These are phyloP conservation scores for Drosophila aldrichi DNA, from an alignment of 2,888 invertebrate species.

Conservation along the genomic window DNA sequence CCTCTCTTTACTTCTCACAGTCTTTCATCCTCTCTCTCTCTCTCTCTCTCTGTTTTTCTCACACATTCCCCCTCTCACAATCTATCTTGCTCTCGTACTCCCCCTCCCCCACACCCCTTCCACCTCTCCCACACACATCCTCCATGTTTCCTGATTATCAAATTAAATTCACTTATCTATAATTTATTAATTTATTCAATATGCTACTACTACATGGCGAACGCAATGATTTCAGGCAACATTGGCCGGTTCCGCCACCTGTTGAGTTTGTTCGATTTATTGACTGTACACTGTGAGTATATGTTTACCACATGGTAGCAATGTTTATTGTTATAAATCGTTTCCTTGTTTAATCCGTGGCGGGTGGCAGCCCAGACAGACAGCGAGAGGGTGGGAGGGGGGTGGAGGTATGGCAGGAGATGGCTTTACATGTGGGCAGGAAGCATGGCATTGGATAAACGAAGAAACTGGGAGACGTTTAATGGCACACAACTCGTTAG, in stretches of 20 bases:
- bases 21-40: not conserved
- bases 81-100: too few species aligned
- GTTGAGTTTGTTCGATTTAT: constrained; percentile 5
- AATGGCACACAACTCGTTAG: constrained; percentile 27
- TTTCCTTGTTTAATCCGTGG: constrained; percentile 15
- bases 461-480: constrained; percentile 2
- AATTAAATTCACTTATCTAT: not conserved
- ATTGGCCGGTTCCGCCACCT: constrained; percentile 1
- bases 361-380: not conserved
- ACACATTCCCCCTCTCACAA: not conserved
- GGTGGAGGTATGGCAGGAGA: not conserved
- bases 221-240: not conserved
- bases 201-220: not conserved
- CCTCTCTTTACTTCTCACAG: too few species aligned
- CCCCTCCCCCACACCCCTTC: too few species aligned
- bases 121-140: not conserved
- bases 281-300: constrained; percentile 17
- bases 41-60: not conserved
- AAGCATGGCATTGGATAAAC: constrained; percentile 13
- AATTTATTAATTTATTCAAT: constrained; percentile 7
- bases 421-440: constrained; percentile 2
- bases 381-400: not conserved
- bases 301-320: constrained; percentile 1
- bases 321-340: constrained; percentile 10
- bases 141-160: not conserved